phyloP scores from a whole-genome alignment of 2,888 invertebrate genomes.

The Amphipoea oculea region DNA sequence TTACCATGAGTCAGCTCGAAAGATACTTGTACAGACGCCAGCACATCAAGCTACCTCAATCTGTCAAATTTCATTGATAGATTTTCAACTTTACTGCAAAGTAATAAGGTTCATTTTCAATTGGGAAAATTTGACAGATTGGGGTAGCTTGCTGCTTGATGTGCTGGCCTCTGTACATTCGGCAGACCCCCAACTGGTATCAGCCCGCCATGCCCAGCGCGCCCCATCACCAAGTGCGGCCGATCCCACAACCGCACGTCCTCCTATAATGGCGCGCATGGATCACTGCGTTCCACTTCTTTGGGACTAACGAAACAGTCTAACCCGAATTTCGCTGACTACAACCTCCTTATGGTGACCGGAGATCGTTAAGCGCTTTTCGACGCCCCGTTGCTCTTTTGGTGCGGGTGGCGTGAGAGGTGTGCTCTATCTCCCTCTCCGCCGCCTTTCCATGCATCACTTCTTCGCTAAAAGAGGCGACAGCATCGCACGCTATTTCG shows the following conservation, averaged over 20 bases:
- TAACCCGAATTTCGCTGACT: background rate
- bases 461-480: background rate
- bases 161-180: no score
- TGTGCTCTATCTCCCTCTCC: background rate
- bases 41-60: no score
- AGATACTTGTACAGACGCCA: no score
- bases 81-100: no score
- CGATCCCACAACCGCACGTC: background rate
- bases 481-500: background rate
- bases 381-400: background rate
- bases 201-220: no score
- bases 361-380: background rate
- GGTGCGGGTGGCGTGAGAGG: background rate
- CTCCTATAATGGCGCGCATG: background rate
- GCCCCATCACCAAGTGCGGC: no score
- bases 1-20: background rate
- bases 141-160: no score
- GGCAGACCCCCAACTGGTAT: no score
- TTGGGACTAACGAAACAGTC: background rate
- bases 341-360: no score
- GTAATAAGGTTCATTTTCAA: no score
- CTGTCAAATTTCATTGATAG: no score
- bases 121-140: no score
- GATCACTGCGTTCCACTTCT: background rate
- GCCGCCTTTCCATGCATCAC: background rate